Conservation (phyloP, 2,113 vertebrate genomes). For the Strix aluco region DNA sequence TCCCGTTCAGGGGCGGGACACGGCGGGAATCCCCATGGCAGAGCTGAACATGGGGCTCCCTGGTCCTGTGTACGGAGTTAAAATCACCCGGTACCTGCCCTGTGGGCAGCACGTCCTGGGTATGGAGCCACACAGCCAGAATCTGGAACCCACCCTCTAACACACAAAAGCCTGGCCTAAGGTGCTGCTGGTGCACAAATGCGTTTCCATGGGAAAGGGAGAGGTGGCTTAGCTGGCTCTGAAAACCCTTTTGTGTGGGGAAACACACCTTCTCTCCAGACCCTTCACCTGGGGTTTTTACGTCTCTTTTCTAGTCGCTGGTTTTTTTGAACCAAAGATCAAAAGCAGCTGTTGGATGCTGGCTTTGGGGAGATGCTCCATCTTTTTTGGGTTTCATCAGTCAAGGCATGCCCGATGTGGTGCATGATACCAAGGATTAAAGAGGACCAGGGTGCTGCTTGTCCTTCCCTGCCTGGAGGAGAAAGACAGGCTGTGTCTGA, state of each 20-base stretch:
- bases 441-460: not conserved
- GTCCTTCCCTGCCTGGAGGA: not conserved
- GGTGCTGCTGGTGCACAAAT: fast-evolving
- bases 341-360: not conserved
- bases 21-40: not conserved
- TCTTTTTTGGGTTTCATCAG: not conserved
- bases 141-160: not conserved
- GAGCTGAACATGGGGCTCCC: not conserved
- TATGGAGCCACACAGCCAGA: fast-evolving
- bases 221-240: no score
- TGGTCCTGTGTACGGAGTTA: no score
- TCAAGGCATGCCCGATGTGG: not conserved
- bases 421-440: not conserved
- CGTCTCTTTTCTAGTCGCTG: not conserved
- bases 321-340: not conserved
- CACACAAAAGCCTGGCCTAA: fast-evolving
- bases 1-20: fast-evolving
- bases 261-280: not conserved
- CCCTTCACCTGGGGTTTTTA: not conserved
- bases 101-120: fast-evolving
- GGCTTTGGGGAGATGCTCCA: not conserved
- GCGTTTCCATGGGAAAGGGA: fast-evolving
- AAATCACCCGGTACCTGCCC: not conserved
- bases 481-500: not conserved
- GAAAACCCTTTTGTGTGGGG: not conserved